Evolutionary conservation across 2,888 invertebrate species (phyloP), one percentile per base, ranked within the genome.

Genomic region (Suillia variegata): DNA sequence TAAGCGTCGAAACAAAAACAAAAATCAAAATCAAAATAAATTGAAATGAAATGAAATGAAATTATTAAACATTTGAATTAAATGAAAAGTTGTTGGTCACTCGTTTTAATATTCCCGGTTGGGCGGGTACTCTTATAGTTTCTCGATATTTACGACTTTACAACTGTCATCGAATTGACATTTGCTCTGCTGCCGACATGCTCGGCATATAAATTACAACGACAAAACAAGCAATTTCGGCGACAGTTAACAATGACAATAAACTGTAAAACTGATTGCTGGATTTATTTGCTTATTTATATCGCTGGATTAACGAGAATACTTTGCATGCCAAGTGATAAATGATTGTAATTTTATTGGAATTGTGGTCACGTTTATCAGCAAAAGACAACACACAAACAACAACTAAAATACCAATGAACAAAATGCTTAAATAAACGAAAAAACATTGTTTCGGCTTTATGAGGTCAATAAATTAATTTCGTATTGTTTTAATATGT

Each of bases 211-310:
- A 69, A 78, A 78, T 77, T 69, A 68, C 67, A n/a, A n/a, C n/a
- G n/a, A 65, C 68, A 70, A 71, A 74, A 70, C 73, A 71, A 69
- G 66, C 67, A 65, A 73, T 75, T 75, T 70, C 60, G 67, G 61
- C 65, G 77, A 77, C 76, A 75, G 70, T 70, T 70, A 72, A 76
- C 77, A 75, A 72, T 70, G 66, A 64, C 69, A 66, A 77, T 77
- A 77, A 77, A 76, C 66, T 70, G 64, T 18, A 45, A 20, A 45
- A 20, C 13, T 45, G 20, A 18, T 17, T 17, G 18, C 45, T 18
- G 4, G 13, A 18, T 67, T 63, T 62, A 66, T 22, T 48, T 54
- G 42, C n/a, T n/a, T n/a, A n/a, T 18, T 38, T 22, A 20, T 45
- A 45, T 13, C 2, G 20, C 18, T 6, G 5, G 6, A 8, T 45